Percentiles rank a stretch among this genome's conserved stretches.
Evolutionary conservation across 2,888 invertebrate genomes (phyloP).

Genomic region (Drosophila atripex): DNA sequence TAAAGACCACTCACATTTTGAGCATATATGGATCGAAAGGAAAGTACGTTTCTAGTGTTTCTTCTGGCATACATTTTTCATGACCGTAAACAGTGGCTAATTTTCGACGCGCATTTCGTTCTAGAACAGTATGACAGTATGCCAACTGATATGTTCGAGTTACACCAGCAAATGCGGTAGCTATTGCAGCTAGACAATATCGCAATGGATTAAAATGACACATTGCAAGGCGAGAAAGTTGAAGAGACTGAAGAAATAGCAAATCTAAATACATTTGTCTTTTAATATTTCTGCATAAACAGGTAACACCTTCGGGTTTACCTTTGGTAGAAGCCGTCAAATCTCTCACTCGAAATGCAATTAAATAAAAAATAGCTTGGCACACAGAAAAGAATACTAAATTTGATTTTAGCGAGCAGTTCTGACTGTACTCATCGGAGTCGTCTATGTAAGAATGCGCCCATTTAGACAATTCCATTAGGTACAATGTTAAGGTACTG

Average conservation of each 20-base stretch:
- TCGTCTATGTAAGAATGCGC: slow-evolving; percentile 90
- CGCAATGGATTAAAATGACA: slow-evolving; percentile 94
- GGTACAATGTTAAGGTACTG: slow-evolving; percentile 87
- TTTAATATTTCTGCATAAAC: background rate
- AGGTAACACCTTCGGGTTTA: slow-evolving; percentile 74
- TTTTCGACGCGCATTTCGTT: slow-evolving; percentile 89
- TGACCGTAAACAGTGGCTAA: slow-evolving; percentile 86
- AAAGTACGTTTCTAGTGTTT: slow-evolving; percentile 89
- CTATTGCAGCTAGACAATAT: slow-evolving; percentile 90
- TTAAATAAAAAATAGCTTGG: slow-evolving; percentile 95
- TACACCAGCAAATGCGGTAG: slow-evolving; percentile 91
- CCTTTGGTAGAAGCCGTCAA: slow-evolving; percentile 91
- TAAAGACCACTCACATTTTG: slow-evolving; percentile 82
- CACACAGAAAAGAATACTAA: slow-evolving; percentile 96
- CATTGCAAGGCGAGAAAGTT: slow-evolving; percentile 93
- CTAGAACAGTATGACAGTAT: slow-evolving; percentile 95
- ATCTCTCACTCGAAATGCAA: slow-evolving; percentile 94
- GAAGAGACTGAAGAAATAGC: slow-evolving; percentile 91
- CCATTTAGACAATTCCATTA: slow-evolving; percentile 92
- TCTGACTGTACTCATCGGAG: slow-evolving; percentile 79
- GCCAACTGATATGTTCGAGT: slow-evolving; percentile 94
- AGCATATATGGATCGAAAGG: slow-evolving; percentile 96
- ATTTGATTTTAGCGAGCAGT: slow-evolving; percentile 88
- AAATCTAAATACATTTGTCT: slow-evolving; percentile 86
- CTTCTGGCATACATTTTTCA: slow-evolving; percentile 84